These are phyloP conservation scores for Hypocryptadius cinnamomeus DNA, from an alignment of 2,113 vertebrate species.

Conservation along the genomic window DNA sequence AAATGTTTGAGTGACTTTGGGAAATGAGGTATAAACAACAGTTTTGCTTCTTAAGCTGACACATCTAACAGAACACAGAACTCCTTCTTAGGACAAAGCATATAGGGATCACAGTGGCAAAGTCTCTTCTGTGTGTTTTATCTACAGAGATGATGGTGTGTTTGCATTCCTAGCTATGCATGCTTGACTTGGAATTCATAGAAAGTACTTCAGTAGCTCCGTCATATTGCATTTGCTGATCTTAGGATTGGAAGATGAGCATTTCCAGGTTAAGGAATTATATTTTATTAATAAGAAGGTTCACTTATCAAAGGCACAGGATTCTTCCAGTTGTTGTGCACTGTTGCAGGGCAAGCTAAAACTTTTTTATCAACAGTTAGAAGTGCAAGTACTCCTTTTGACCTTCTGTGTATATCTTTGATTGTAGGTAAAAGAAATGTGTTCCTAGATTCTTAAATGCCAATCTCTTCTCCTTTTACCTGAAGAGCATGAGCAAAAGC, in stretches of 20 bases:
- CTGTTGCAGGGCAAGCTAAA: background rate
- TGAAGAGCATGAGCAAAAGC: background rate
- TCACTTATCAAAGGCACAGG: background rate
- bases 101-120: background rate
- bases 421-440: background rate
- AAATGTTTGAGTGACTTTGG: background rate
- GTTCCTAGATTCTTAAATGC: background rate
- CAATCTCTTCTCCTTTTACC: background rate
- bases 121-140: background rate
- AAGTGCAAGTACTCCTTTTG: background rate
- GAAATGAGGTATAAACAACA: background rate
- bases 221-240: background rate
- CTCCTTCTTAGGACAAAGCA: background rate
- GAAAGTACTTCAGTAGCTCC: background rate
- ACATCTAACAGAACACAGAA: background rate
- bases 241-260: background rate
- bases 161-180: background rate
- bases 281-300: slow-evolving; percentile 1
- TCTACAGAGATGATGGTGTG: background rate
- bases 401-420: background rate
- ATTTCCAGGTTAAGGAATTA: slow-evolving; percentile 2
- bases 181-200: background rate
- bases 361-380: background rate
- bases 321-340: background rate
- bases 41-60: background rate